These are phyloP conservation scores for Choristoneura rosaceana DNA, from an alignment of 2,888 invertebrate species.

Conservation along the genomic window DNA sequence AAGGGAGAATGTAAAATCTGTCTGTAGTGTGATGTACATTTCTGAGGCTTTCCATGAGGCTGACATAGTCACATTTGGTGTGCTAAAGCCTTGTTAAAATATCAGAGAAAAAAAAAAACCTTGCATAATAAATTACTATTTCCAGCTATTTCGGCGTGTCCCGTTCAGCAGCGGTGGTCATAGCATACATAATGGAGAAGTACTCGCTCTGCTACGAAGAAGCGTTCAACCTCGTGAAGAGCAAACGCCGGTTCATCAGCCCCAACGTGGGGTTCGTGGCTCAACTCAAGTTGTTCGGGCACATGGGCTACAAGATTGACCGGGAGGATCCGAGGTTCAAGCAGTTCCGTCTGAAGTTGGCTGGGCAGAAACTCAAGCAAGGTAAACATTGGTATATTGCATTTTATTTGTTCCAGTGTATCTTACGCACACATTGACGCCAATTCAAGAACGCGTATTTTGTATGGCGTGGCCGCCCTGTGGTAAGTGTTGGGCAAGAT, in stretches of 20 bases:
- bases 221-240: constrained; percentile 88
- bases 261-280: constrained; percentile 93
- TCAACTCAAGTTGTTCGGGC: constrained; percentile 91
- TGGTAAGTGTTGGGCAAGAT: too few species aligned
- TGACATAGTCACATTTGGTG: too few species aligned
- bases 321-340: constrained; percentile 89
- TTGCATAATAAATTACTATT: background rate
- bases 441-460: too few species aligned
- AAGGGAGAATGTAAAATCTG: too few species aligned
- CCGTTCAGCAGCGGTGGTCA: constrained; percentile 94
- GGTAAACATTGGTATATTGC: constrained; percentile 68
- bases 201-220: constrained; percentile 89
- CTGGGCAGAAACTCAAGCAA: constrained; percentile 92
- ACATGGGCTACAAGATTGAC: constrained; percentile 91
- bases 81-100: too few species aligned
- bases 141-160: constrained; percentile 95
- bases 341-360: constrained; percentile 91
- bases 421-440: too few species aligned
- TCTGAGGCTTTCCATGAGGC: too few species aligned
- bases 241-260: constrained; percentile 89
- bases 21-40: too few species aligned
- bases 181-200: constrained; percentile 95
- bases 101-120: too few species aligned
- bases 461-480: too few species aligned
- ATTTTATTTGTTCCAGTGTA: too few species aligned